These are phyloP conservation scores for Polypterus bichir DNA, from an alignment of 2,113 vertebrate species.

Conservation along the genomic window DNA sequence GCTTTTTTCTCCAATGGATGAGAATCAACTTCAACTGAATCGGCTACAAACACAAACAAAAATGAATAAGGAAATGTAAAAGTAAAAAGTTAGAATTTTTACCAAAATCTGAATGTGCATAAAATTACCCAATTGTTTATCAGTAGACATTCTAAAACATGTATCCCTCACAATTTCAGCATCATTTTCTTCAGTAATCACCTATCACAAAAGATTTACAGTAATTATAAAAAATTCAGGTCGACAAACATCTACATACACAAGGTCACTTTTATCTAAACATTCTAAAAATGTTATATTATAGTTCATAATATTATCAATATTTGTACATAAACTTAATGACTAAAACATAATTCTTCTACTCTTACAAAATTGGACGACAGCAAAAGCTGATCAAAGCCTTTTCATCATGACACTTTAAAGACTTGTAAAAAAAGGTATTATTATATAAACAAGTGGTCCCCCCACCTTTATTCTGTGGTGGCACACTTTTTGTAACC, in stretches of 20 bases:
- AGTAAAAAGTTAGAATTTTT: neutral
- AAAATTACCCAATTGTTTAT: constrained; percentile 28
- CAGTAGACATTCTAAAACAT: constrained; percentile 4
- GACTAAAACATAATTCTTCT: neutral
- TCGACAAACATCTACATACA: no score
- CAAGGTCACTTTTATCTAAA: no score
- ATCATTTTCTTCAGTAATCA: constrained; percentile 15
- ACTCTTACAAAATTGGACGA: neutral
- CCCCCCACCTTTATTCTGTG: no score
- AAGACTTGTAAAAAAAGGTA: no score
- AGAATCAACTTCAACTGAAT: constrained; percentile 51
- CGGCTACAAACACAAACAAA: constrained; percentile 44
- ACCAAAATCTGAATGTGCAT: neutral
- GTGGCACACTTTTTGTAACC: no score
- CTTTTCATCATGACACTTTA: no score
- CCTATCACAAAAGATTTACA: constrained; percentile 24
- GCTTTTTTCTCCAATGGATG: constrained; percentile 37
- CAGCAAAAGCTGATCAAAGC: no score
- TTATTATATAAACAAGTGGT: no score
- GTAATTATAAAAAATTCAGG: neutral
- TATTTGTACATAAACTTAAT: neutral
- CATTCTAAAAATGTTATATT: neutral
- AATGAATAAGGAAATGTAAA: constrained; percentile 4
- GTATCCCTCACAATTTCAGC: constrained; percentile 18
- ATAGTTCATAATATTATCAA: neutral